Evolutionary conservation across 2,113 vertebrate genomes (phyloP), one percentile per base, ranked within the genome.

Genomic region (Triplophysa rosa): DNA sequence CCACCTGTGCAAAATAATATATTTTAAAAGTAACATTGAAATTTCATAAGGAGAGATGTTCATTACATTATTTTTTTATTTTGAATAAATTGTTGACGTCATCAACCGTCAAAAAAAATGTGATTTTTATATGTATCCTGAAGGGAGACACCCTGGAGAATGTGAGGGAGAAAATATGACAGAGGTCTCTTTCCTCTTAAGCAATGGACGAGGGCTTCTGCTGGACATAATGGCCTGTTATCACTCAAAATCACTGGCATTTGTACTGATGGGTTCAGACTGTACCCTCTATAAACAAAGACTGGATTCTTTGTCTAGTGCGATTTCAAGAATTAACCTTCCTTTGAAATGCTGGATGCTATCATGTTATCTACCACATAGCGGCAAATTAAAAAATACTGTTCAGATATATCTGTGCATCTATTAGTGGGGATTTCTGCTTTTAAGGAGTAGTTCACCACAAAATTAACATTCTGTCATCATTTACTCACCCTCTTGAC

Each of bases 161-260:
- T 37, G 10, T 24, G 29, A 42, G 13, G 54, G 33, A 73, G 24
- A 49, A 52, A 52, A 69, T 26, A 16, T 17, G 21, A 24, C 13
- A 9, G 33, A 73, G 21, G 37, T 61, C 71, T 16, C 17, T 73
- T 13, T 73, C 21, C 37, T 23, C 37, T 62, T 73, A 33, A 73
- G 52, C 54, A 72, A 72, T 72, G 12, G 11, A 40, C 1, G 33
- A 23, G 56, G 1, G 23, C 21, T 73, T 16, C 1, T 7, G n/a
- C 52, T 23, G 52, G 4, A 73, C 37, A 23, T 24, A 62, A 73
- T 73, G 56, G 3, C 8, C 56, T 62, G 14, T 12, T 61, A 61
- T 40, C n/a, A 72, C 14, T 72, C 47, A 72, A 59, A 72, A 72
- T 56, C 42, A 26, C 7, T 49, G 42, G 24, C 6, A 33, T 70